Percentiles rank a stretch among this genome's conserved stretches.
Conservation (phyloP, 2,797 vertebrate species). For the Tauraco hartlaubi region DNA sequence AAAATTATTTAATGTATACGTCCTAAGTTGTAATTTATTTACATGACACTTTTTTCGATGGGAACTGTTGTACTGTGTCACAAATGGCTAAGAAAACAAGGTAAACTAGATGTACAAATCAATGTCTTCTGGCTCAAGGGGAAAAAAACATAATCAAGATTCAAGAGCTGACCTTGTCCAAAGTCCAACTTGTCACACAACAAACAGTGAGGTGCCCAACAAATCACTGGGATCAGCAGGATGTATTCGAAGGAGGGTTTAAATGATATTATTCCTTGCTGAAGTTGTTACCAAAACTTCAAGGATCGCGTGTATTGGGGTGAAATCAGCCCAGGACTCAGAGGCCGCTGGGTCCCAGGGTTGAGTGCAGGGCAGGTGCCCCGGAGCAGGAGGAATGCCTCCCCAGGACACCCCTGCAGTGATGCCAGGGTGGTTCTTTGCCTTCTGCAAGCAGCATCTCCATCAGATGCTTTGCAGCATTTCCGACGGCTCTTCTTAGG, state of each 20-base stretch:
- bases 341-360: fast-evolving
- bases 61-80: conserved; percentile 92
- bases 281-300: conserved; percentile 19
- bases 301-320: background rate
- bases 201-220: conserved; percentile 74
- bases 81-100: conserved; percentile 93
- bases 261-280: background rate
- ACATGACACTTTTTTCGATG: conserved; percentile 90
- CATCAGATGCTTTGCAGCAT: fast-evolving
- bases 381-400: background rate
- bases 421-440: background rate
- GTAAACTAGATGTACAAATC: conserved; percentile 92
- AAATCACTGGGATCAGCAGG: conserved; percentile 80
- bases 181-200: conserved; percentile 87
- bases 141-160: conserved; percentile 89
- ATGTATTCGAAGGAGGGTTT: conserved; percentile 46
- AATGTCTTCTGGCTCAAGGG: conserved; percentile 89
- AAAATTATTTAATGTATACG: conserved; percentile 91
- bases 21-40: conserved; percentile 90
- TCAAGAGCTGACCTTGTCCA: conserved; percentile 89
- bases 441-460: background rate
- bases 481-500: background rate
- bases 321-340: background rate
- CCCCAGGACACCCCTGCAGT: background rate
- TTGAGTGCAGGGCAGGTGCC: fast-evolving